Conservation (phyloP, 53 echinoderm and acorn worm species). For the Paelopatides confundens region DNA sequence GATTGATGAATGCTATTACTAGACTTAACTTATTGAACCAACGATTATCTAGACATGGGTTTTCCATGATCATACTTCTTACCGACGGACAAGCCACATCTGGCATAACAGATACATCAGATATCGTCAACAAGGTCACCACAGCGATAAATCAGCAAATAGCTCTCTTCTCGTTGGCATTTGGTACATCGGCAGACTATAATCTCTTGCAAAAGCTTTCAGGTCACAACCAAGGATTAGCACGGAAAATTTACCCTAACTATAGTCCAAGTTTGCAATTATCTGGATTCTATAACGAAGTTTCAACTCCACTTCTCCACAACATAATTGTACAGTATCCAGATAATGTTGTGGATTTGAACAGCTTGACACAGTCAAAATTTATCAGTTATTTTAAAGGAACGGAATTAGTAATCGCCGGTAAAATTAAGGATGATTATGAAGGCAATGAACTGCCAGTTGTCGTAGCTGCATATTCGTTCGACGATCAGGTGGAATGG, state of each 20-base stretch:
- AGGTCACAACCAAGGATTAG: constrained; percentile 75
- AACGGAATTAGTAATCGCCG: constrained; percentile 87
- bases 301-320: constrained; percentile 89
- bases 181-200: constrained; percentile 79
- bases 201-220: constrained; percentile 81
- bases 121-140: constrained; percentile 9
- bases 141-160: constrained; percentile 62
- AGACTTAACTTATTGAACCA: background rate
- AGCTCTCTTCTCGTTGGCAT: constrained; percentile 85
- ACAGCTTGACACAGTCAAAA: constrained; percentile 71
- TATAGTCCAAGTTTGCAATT: constrained; percentile 79
- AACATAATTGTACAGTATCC: constrained; percentile 78
- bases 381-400: constrained; percentile 90
- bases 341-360: constrained; percentile 52
- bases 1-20: constrained; percentile 57
- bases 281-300: constrained; percentile 94
- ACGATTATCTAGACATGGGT: background rate
- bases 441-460: background rate
- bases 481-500: constrained; percentile 28
- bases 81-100: constrained; percentile 87
- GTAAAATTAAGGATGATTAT: constrained; percentile 71
- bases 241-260: constrained; percentile 83
- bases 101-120: constrained; percentile 58
- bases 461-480: constrained; percentile 17
- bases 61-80: constrained; percentile 89